These are phyloP conservation scores for Zelleria hepariella DNA, from an alignment of 2,888 invertebrate species.

Conservation along the genomic window DNA sequence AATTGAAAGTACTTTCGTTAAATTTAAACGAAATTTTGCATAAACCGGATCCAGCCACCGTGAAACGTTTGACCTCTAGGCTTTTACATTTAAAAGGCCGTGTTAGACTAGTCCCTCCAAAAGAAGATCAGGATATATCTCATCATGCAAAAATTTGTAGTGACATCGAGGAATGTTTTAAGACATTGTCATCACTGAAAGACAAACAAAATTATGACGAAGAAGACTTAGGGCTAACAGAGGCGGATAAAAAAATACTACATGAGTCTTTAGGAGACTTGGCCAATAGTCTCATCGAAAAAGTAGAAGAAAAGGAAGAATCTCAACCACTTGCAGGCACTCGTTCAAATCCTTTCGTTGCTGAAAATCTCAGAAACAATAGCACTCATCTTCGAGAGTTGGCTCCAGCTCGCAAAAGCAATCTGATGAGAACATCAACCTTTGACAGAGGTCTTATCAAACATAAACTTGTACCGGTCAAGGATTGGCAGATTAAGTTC, in stretches of 20 bases:
- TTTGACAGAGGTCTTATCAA: too few species aligned
- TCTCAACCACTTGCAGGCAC: too few species aligned
- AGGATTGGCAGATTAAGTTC: too few species aligned
- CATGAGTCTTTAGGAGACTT: neutral
- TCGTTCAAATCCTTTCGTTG: too few species aligned
- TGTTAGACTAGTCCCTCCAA: neutral
- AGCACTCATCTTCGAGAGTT: too few species aligned
- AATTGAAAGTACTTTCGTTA: neutral
- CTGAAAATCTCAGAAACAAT: too few species aligned
- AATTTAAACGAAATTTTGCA: neutral
- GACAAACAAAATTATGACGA: neutral
- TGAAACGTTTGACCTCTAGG: neutral
- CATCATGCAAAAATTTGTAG: neutral
- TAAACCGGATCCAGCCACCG: neutral
- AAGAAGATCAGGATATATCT: too few species aligned
- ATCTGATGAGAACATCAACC: too few species aligned
- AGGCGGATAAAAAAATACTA: too few species aligned
- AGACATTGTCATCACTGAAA: neutral
- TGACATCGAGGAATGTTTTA: neutral
- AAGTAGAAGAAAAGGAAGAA: too few species aligned
- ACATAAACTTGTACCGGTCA: too few species aligned
- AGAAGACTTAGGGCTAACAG: neutral
- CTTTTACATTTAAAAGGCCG: neutral
- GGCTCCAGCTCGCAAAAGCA: too few species aligned
- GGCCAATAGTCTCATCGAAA: neutral